These are phyloP conservation scores for Drosophila lacertosa DNA, from an alignment of 1,140 invertebrate species.

Conservation along the genomic window DNA sequence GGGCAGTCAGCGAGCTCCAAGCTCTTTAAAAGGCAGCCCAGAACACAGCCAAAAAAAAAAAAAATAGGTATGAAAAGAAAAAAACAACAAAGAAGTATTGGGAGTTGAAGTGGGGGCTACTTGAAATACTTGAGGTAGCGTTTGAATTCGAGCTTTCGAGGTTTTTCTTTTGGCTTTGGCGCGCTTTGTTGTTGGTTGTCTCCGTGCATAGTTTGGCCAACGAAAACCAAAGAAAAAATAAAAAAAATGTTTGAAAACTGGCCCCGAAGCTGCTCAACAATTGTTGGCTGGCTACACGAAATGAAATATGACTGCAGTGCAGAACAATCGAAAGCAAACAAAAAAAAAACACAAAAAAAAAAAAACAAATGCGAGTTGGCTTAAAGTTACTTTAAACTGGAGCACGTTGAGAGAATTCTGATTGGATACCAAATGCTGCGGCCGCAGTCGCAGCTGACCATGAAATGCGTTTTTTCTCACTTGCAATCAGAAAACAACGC, in stretches of 20 bases:
- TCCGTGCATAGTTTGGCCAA: conserved; percentile 19
- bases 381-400: conserved; percentile 53
- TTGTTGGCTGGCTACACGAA: conserved; percentile 47
- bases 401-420: conserved; percentile 49
- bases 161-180: conserved; percentile 56
- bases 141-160: conserved; percentile 55
- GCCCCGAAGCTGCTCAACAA: conserved; percentile 46
- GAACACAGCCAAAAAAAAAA: conserved; percentile 41
- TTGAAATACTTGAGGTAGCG: conserved; percentile 64
- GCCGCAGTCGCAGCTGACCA: conserved; percentile 26
- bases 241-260: conserved; percentile 36
- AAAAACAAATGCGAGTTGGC: conserved; percentile 30
- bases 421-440: conserved; percentile 26
- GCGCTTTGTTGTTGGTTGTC: conserved; percentile 41
- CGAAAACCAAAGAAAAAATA: conserved; percentile 14
- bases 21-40: conserved; percentile 68
- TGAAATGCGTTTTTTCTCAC: conserved; percentile 44
- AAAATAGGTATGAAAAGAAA: conserved; percentile 38
- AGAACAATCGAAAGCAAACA: conserved; percentile 56
- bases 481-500: conserved; percentile 1
- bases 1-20: conserved; percentile 49
- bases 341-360: conserved; percentile 24
- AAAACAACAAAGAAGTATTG: conserved; percentile 51
- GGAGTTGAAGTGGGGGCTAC: conserved; percentile 37
- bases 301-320: conserved; percentile 64